Base-by-base conservation (phyloP, 2,113 vertebrate genomes). In the Cryptomyrus ogoouensis region DNA sequence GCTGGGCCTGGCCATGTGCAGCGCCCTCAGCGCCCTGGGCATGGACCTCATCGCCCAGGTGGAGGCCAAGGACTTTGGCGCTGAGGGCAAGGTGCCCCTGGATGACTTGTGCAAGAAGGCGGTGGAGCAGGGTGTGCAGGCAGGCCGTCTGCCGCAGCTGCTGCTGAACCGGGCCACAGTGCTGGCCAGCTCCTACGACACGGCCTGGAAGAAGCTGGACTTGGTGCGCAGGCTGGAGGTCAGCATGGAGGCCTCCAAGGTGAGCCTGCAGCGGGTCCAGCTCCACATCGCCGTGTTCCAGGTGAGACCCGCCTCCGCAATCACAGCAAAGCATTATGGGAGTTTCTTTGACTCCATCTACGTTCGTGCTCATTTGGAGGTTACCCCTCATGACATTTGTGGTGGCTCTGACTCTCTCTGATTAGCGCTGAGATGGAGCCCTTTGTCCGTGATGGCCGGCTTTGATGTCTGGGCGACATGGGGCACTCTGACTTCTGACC, bases 201-300 rank as follows among this genome's bases (percentile, higher is more conserved):
- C 98, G 0, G 98, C 98, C 0, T 99, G 98, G 98, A 99, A 99
- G 95, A 99, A 99, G 89, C 96, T 97, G 2, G 98, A 99, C 91
- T 94, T 99, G 49, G 96, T 99, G 52, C 97, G 97, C 90, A 96
- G 98, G 15, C 92, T 99, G 83, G 98, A 99, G 49, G 95, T 96
- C 85, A 98, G 97, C 91, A 97, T 99, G 80, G 96, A 98, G 0
- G 97, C 97, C 0, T 97, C 96, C 90, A 99, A 98, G 94, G 97
- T 98, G 90, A 98, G 98, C 90, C 95, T 99, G 88, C 98, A 99
- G 95, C 96, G 98, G 46, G 97, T 97, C 17, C 98, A 99, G 93
- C 92, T 99, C 89, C 98, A 99, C 92, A 97, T 97, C 2, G 97
- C 97, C 86, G 98, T 99, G 98, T 99, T 99, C 92, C 98, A 99